A percentile compares a stretch with the other conserved stretches of the same genome.
Evolutionary conservation across 2,797 vertebrate species (phyloP).

Genomic region (Cyprinodon diabolis): DNA sequence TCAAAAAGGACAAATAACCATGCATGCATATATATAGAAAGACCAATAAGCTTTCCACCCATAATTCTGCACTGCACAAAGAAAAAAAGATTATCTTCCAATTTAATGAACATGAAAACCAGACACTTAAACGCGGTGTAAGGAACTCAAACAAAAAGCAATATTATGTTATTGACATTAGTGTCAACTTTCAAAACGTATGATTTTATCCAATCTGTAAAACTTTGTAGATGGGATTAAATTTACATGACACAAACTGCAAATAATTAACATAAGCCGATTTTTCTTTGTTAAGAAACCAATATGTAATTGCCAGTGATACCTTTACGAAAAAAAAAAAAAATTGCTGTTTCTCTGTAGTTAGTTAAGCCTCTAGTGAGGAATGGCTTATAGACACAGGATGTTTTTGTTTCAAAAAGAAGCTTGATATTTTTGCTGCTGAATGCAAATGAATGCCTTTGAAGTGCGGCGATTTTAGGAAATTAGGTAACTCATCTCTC

Average conservation of each 20-base stretch:
- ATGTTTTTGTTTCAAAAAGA: constrained; percentile 67
- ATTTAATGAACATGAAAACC: constrained; percentile 6
- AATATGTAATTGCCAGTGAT: constrained; percentile 57
- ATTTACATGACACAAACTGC: constrained; percentile 37
- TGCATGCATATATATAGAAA: not conserved
- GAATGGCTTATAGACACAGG: constrained; percentile 47
- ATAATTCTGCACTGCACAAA: not conserved
- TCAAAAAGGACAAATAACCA: not conserved
- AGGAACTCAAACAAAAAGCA: constrained; percentile 26
- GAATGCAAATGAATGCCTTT: constrained; percentile 72
- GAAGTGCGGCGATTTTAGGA: constrained; percentile 65
- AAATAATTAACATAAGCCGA: constrained; percentile 52
- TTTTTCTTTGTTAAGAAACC: constrained; percentile 43
- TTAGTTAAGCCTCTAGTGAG: constrained; percentile 45
- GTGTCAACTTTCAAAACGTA: constrained; percentile 15
- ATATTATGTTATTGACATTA: constrained; percentile 31
- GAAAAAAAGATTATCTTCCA: too few species aligned
- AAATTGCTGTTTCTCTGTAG: constrained; percentile 35
- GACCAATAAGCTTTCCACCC: too few species aligned
- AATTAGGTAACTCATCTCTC: constrained; percentile 47
- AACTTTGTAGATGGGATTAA: constrained; percentile 26
- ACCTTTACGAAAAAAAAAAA: constrained; percentile 26
- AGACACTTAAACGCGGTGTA: constrained; percentile 12
- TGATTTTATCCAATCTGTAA: constrained; percentile 14
- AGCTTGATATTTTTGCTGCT: constrained; percentile 60